Evolutionary conservation across 2,113 vertebrate species (phyloP), one percentile per base, ranked within the genome.

Genomic region (Pangasianodon gigas): DNA sequence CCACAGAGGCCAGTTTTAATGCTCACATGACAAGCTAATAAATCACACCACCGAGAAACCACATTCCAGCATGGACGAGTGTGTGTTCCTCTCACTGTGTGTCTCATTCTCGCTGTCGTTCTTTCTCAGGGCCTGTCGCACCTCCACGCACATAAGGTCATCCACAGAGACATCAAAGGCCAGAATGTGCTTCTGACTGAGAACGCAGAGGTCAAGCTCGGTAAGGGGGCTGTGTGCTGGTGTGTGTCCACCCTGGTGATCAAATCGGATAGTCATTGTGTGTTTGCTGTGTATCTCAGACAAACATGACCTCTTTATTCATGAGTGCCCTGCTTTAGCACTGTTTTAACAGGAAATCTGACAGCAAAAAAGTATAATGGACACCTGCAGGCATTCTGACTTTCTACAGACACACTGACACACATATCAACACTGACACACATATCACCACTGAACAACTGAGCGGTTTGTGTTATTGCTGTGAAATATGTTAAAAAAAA

Each of bases 81-180:
- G 48, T n/a, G 84, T 67, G 41, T 62, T 51, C 11, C 9, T 18
- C 29, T 7, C 2, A 1, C 13, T 19, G 29, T 54, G 51, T 65
- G 4, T 80, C 69, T 79, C 21, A 46, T 18, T 69, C 26, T 69
- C 19, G 14, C 18, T 44, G 13, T 69, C 54, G 26, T 7, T 24
- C 48, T 48, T 62, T 29, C 29, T 87, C 95, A 98, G 97, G 98
- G 98, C 41, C 96, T 98, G 89, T 96, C 97, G 85, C 98, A 98
- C 92, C 98, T 98, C 84, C 98, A 98, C 0, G 95, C 96, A 46
- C 98, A 98, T 93, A 98, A 98, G 93, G 98, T 98, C 90, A 98
- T 98, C 94, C 98, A 98, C 93, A 94, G 98, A 88, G 98, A 98
- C 95, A 98, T 98, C 95, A 98, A 98, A 92, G 98, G 98, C 54